Conservation (phyloP, 2,797 vertebrate genomes). For the Manis pentadactyla region DNA sequence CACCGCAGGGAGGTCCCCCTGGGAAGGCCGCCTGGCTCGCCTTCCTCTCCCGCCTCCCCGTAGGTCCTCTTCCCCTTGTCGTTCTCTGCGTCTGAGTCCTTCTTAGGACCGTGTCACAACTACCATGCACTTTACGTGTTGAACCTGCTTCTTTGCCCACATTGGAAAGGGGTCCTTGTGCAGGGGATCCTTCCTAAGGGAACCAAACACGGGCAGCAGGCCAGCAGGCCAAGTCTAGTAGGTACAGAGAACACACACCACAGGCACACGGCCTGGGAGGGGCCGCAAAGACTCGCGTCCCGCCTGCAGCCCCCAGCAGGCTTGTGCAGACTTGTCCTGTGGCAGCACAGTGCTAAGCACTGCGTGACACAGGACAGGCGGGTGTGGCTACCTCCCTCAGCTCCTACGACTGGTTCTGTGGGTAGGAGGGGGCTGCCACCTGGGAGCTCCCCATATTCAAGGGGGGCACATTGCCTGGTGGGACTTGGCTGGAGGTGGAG, state of each 20-base stretch:
- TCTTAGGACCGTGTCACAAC: background rate
- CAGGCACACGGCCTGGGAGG: too few relatives aligned
- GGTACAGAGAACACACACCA: background rate
- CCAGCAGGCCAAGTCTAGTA: background rate
- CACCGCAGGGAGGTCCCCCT: background rate
- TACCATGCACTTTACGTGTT: background rate
- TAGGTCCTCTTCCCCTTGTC: background rate
- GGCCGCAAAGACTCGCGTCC: accelerated
- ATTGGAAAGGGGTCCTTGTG: background rate
- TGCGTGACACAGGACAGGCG: too few relatives aligned
- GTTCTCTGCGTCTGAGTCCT: too few relatives aligned
- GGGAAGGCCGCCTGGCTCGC: accelerated
- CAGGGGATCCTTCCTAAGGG: too few relatives aligned
- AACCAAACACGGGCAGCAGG: too few relatives aligned
- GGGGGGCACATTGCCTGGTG: too few relatives aligned
- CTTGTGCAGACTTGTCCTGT: accelerated
- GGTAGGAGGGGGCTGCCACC: too few relatives aligned
- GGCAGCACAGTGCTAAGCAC: too few relatives aligned
- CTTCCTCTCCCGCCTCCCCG: background rate
- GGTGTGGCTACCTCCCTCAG: too few relatives aligned
- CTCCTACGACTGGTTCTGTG: too few relatives aligned
- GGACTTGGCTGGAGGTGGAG: too few relatives aligned
- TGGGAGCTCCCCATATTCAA: too few relatives aligned
- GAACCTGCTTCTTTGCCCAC: background rate
- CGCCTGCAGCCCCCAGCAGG: accelerated